Conservation (phyloP, 1,140 invertebrate genomes). For the Ceratitis capitata region DNA sequence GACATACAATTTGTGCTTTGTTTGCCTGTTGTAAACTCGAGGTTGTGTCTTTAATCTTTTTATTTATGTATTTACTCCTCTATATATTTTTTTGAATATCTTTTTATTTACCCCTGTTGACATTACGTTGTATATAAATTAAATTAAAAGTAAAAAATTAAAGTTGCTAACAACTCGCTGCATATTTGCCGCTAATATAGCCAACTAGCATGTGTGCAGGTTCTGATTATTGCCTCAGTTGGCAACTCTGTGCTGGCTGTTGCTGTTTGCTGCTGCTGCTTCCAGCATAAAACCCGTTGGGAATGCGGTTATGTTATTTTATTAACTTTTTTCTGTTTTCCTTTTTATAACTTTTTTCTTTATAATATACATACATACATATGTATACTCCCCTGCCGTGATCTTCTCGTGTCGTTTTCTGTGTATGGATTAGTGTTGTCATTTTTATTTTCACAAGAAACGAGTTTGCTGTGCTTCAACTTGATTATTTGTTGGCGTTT, state of each 20-base stretch:
- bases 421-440: not conserved
- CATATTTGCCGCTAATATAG: not conserved
- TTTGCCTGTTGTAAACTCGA: not conserved
- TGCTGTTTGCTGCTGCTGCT: not conserved
- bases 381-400: not conserved
- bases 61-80: not conserved
- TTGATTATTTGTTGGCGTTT: not conserved
- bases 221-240: not conserved
- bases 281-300: constrained; percentile 21
- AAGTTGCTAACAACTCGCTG: not conserved
- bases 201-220: no score
- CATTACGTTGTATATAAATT: no score
- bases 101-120: not conserved
- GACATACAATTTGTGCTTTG: not conserved
- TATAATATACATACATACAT: no score
- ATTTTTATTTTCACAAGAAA: constrained; percentile 36
- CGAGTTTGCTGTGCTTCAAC: constrained; percentile 22
- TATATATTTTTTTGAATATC: not conserved
- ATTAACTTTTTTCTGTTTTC: not conserved
- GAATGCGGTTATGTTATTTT: not conserved
- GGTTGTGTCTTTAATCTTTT: not conserved
- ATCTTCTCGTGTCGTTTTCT: not conserved
- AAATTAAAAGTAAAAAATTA: constrained; percentile 12
- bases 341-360: not conserved
- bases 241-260: not conserved